Percentiles rank a stretch among this genome's conserved stretches.
phyloP scores from a whole-genome alignment of 1,140 invertebrate species.

The Hypothenemus hampei region DNA sequence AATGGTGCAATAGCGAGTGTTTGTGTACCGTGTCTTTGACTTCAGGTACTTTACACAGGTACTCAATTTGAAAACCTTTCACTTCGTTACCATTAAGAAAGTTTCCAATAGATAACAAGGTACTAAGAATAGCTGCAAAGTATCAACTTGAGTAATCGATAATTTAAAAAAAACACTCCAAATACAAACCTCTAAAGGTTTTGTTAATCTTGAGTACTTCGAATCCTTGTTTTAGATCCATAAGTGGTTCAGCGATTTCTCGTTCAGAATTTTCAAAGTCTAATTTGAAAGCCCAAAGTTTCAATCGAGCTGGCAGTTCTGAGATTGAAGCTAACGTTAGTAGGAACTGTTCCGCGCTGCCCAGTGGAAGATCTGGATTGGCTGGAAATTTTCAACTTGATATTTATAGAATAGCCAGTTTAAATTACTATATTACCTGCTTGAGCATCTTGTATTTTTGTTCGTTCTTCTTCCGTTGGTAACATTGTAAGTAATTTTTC shows the following conservation, averaged over 20 bases:
- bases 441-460: conserved; percentile 94
- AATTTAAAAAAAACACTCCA: neutral
- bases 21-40: conserved; percentile 99
- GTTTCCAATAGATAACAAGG: conserved; percentile 91
- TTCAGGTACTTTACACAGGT: conserved; percentile 95
- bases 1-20: conserved; percentile 93
- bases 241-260: conserved; percentile 97
- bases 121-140: conserved; percentile 72
- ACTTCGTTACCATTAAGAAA: conserved; percentile 94
- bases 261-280: conserved; percentile 97
- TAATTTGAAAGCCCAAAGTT: conserved; percentile 97
- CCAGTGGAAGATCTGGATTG: conserved; percentile 93
- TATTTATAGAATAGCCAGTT: neutral
- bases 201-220: conserved; percentile 84
- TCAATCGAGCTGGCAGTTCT: conserved; percentile 89
- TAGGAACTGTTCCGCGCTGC: conserved; percentile 97
- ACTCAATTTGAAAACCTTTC: conserved; percentile 97
- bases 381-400: conserved; percentile 41
- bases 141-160: neutral
- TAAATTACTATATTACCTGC: conserved; percentile 34
- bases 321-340: conserved; percentile 93
- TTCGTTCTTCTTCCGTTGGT: conserved; percentile 93
- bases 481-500: conserved; percentile 98
- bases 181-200: conserved; percentile 74
- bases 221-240: conserved; percentile 96